Evolutionary conservation across 2,888 invertebrate genomes (phyloP).

Genomic region (Scotopteryx bipunctaria): DNA sequence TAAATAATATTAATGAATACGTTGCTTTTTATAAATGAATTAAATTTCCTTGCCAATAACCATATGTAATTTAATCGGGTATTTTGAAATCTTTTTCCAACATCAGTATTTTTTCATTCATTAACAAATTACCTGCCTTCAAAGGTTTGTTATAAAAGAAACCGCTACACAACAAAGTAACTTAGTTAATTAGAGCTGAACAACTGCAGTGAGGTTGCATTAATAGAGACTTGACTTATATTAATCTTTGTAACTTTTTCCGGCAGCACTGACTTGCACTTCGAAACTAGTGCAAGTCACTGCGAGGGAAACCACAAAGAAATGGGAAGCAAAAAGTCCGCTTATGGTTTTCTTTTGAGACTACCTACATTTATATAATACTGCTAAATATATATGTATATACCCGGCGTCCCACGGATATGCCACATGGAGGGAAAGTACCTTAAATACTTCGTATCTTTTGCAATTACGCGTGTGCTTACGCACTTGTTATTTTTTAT

Average conservation of each 20-base stretch:
- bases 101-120: background rate
- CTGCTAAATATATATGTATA: too few relatives aligned
- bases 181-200: conserved; percentile 49
- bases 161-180: conserved; percentile 32
- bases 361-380: background rate
- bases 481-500: too few relatives aligned
- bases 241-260: conserved; percentile 66
- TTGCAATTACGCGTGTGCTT: too few relatives aligned
- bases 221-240: conserved; percentile 60
- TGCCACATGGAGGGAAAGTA: too few relatives aligned
- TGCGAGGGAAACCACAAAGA: conserved; percentile 40
- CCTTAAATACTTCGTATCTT: too few relatives aligned
- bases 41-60: too few relatives aligned
- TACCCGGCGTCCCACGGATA: too few relatives aligned
- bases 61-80: too few relatives aligned
- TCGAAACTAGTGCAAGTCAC: conserved; percentile 60
- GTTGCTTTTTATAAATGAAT: too few relatives aligned
- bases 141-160: conserved; percentile 29
- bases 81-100: too few relatives aligned
- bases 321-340: conserved; percentile 30
- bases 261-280: conserved; percentile 62
- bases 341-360: conserved; percentile 25
- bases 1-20: background rate
- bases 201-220: conserved; percentile 50
- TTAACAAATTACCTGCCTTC: conserved; percentile 13